phyloP scores from a whole-genome alignment of 2,888 invertebrate genomes.

The Pristionchus arcanus region DNA sequence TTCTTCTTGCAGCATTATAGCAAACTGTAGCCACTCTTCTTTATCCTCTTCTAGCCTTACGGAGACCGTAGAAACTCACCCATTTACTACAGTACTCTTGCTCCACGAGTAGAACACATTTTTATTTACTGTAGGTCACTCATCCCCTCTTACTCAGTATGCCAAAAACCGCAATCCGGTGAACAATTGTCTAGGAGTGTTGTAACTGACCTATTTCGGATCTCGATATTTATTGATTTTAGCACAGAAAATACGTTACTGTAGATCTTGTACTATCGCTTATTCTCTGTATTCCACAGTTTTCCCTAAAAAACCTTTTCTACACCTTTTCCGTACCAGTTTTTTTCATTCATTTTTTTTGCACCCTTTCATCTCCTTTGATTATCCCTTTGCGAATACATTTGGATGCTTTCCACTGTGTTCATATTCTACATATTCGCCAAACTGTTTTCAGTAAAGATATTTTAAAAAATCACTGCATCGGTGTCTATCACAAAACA shows the following conservation, averaged over 20 bases:
- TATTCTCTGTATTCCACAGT: not conserved
- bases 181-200: constrained; percentile 8
- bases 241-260: not conserved
- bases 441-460: not conserved
- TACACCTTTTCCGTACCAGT: not conserved
- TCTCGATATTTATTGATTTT: constrained; percentile 39
- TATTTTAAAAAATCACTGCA: not conserved
- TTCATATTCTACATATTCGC: not conserved
- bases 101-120: not conserved
- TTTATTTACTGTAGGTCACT: constrained; percentile 1
- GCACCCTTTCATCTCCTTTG: not conserved
- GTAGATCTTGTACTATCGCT: constrained; percentile 20
- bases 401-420: not conserved
- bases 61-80: not conserved
- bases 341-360: not conserved
- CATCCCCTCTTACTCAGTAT: constrained; percentile 33
- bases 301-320: not conserved
- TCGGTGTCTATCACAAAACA: not conserved
- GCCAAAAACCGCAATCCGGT: constrained; percentile 31
- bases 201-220: not conserved
- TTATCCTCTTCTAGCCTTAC: not conserved
- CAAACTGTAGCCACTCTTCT: not conserved
- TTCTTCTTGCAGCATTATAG: constrained; percentile 24
- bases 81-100: not conserved
- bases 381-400: not conserved